These are phyloP conservation scores for Conops quadrifasciatus DNA, from an alignment of 2,888 invertebrate genomes.

Conservation along the genomic window DNA sequence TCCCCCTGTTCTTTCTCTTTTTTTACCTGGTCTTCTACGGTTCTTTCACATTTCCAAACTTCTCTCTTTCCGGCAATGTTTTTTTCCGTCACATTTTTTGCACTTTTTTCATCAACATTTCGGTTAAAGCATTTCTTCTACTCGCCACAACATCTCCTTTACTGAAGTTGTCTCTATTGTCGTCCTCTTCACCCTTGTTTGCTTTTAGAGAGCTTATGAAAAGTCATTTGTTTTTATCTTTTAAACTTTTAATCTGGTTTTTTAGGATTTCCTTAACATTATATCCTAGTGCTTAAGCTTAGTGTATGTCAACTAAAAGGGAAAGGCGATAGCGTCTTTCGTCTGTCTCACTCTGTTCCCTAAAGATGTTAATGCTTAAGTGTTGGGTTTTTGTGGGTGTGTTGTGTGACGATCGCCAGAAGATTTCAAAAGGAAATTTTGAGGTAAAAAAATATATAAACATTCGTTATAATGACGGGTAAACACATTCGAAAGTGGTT, in stretches of 20 bases:
- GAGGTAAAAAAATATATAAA: too few relatives aligned
- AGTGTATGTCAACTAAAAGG: too few relatives aligned
- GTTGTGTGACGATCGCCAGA: too few relatives aligned
- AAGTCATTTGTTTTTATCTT: constrained; percentile 43
- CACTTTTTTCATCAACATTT: background rate
- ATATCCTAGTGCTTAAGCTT: background rate
- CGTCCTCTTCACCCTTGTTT: background rate
- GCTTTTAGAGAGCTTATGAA: constrained; percentile 9
- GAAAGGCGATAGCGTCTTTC: too few relatives aligned
- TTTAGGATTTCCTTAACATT: constrained; percentile 35
- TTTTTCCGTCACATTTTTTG: background rate
- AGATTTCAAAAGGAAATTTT: too few relatives aligned
- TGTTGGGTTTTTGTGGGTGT: too few relatives aligned
- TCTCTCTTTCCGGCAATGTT: background rate
- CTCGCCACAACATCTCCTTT: background rate
- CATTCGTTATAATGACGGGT: too few relatives aligned
- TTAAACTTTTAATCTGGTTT: constrained; percentile 42
- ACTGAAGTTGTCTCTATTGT: constrained; percentile 6
- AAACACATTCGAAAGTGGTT: too few relatives aligned
- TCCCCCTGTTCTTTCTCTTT: too few relatives aligned
- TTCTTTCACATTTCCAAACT: background rate
- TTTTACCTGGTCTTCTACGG: too few relatives aligned
- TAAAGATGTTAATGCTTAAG: too few relatives aligned
- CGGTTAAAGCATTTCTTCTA: background rate
- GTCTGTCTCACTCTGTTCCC: too few relatives aligned